These are phyloP conservation scores for Phorcus lineatus DNA, from an alignment of 2,888 invertebrate species.

Conservation along the genomic window DNA sequence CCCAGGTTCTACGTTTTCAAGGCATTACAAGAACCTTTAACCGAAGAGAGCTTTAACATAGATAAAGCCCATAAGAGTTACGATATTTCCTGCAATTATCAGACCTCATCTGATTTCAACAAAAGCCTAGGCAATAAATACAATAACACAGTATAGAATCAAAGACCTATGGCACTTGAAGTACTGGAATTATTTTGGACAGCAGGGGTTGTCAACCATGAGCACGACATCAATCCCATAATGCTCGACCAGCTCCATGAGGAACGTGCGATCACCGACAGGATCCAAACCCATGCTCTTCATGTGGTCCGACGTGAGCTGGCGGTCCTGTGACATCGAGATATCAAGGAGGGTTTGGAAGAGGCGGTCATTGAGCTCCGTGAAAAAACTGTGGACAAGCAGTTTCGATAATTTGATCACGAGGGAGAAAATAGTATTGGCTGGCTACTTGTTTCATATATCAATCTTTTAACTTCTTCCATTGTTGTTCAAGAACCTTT, in stretches of 20 bases:
- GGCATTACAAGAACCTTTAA: no score
- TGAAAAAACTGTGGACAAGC: slow-evolving; percentile 71
- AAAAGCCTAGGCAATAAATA: no score
- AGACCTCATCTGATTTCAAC: no score
- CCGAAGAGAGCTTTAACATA: no score
- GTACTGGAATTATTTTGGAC: slow-evolving; percentile 63
- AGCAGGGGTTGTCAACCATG: slow-evolving; percentile 75
- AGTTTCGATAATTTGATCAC: neutral
- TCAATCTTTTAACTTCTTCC: no score
- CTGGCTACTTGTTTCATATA: no score
- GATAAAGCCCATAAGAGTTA: no score
- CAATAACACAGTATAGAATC: neutral
- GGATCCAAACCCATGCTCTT: slow-evolving; percentile 75
- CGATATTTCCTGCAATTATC: neutral
- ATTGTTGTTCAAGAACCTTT: no score
- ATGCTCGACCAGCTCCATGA: slow-evolving; percentile 75
- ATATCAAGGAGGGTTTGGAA: slow-evolving; percentile 75
- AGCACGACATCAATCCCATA: slow-evolving; percentile 76
- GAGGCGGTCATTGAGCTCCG: slow-evolving; percentile 73
- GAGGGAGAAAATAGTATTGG: no score
- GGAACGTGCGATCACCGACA: slow-evolving; percentile 73
- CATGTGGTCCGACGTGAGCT: slow-evolving; percentile 75
- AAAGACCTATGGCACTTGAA: neutral
- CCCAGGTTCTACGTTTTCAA: no score
- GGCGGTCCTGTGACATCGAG: slow-evolving; percentile 72